Conservation (phyloP, 2,888 invertebrate genomes). For the Eretmocerus hayati region DNA sequence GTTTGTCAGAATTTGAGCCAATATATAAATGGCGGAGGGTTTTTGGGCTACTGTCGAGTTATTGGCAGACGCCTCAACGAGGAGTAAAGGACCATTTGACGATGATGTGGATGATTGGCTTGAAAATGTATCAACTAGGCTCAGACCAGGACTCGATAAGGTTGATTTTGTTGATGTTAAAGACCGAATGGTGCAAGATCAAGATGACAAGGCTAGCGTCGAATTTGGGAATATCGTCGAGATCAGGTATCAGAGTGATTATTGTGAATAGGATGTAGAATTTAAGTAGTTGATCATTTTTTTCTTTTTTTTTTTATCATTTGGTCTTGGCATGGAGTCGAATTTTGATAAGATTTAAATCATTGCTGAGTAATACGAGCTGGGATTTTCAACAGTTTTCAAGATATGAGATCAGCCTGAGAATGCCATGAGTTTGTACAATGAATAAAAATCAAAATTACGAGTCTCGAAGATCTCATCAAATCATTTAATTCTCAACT, state of each 20-base stretch:
- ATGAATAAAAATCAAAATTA: too few relatives aligned
- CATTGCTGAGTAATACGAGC: too few relatives aligned
- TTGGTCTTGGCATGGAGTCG: background rate
- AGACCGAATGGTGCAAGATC: too few relatives aligned
- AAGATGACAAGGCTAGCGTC: conserved; percentile 7
- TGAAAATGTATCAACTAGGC: conserved; percentile 29
- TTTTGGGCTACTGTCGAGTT: conserved; percentile 62
- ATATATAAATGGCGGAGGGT: too few relatives aligned
- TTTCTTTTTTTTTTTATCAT: background rate
- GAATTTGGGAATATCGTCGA: conserved; percentile 22
- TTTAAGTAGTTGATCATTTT: background rate
- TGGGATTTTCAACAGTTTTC: too few relatives aligned
- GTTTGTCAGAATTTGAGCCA: too few relatives aligned
- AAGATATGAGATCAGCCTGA: too few relatives aligned
- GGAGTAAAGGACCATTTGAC: conserved; percentile 23
- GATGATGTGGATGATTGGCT: conserved; percentile 37
- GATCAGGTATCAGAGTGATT: conserved; percentile 21
- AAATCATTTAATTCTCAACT: too few relatives aligned
- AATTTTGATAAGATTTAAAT: too few relatives aligned
- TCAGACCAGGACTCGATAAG: conserved; percentile 22
- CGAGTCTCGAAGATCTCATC: too few relatives aligned
- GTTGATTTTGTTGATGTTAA: conserved; percentile 6
- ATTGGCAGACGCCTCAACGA: conserved; percentile 32
- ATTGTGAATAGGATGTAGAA: too few relatives aligned
- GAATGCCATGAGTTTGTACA: too few relatives aligned